Evolutionary conservation across 2,113 vertebrate species (phyloP), one percentile per base, ranked within the genome.

Genomic region (Catharus minimus): DNA sequence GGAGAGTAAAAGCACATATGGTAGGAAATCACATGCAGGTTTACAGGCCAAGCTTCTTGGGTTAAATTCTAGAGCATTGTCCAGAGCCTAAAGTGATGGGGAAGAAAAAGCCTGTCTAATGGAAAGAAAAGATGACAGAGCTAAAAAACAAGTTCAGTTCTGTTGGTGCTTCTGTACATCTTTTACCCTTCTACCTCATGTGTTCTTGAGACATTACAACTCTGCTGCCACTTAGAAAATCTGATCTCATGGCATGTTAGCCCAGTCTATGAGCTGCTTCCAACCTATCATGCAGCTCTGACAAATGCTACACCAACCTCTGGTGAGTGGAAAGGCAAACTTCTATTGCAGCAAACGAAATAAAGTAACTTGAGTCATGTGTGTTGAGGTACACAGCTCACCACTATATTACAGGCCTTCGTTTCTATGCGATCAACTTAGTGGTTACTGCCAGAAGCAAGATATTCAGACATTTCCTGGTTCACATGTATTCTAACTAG

Each of bases 161-260:
- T 67, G 50, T 56, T 22, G 44, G 9, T 20, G 23, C n/a, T 74
- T 81, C 46, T 36, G 22, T 41, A 75, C 14, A 32, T 27, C 18
- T 71, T 10, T 49, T 17, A 67, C 15, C 32, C 36, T 24, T 71
- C 75, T 36, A 68, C 20, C 7, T 50, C 44, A 39, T 14, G 30
- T 61, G 16, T 26, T 90, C 32, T 65, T 47, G 24, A 47, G 10
- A 56, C 26, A 47, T 33, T 7, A 43, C 7, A 17, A 61, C 26
- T 67, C 38, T 62, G 43, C 36, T 1, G 3, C 46, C 44, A 50
- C 36, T n/a, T 27, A 21, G 3, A 28, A 79, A 38, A 36, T 15
- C 19, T 27, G 6, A 72, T 20, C 30, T 55, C 57, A 14, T 0
- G 3, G 13, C 7, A 1, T 2, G 4, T 50, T 24, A 80, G 13